Evolutionary conservation across 2,113 vertebrate species (phyloP).

Genomic region (Calidris pugnax): DNA sequence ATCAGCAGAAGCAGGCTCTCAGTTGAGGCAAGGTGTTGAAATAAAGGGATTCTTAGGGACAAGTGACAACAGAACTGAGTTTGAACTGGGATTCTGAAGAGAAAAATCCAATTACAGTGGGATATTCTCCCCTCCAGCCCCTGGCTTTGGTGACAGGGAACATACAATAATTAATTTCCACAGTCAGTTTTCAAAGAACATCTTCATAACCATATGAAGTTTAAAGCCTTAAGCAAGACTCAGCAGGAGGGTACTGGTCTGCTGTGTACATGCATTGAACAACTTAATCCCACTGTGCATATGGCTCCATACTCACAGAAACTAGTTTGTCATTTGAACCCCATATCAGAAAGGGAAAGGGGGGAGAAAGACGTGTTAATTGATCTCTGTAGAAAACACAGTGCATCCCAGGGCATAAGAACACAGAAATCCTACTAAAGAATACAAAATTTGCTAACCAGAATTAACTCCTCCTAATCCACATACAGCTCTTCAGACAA

Average conservation of each 20-base stretch:
- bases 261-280: not conserved
- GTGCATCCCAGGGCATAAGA: not conserved
- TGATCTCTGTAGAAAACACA: not conserved
- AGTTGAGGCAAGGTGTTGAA: not conserved
- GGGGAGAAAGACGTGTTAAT: not conserved
- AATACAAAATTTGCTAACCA: not conserved
- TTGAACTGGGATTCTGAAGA: not conserved
- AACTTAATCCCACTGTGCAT: not conserved
- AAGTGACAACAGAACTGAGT: not conserved
- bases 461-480: not conserved
- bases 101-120: not conserved
- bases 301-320: not conserved
- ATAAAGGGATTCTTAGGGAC: not conserved
- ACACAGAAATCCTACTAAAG: not conserved
- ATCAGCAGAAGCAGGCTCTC: not conserved
- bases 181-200: not conserved
- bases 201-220: not conserved
- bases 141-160: not conserved
- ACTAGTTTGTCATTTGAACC: not conserved
- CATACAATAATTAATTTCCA: not conserved
- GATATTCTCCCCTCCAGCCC: not conserved
- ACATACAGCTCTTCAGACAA: not conserved
- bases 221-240: conserved; percentile 6
- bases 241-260: not conserved
- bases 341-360: not conserved